Evolutionary conservation across 2,797 vertebrate species (phyloP).

Genomic region (Morus bassanus): DNA sequence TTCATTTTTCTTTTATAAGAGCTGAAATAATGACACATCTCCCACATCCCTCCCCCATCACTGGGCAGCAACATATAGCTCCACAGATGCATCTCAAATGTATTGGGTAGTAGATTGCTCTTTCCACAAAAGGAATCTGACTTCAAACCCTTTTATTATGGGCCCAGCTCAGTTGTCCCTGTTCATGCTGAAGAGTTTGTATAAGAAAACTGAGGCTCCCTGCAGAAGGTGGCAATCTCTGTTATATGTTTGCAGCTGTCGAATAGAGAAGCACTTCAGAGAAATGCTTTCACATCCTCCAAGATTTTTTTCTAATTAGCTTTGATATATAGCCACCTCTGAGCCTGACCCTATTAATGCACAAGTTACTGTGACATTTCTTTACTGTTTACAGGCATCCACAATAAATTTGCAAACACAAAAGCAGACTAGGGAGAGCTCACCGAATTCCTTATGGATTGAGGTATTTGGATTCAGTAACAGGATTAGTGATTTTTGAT

Average conservation of each 20-base stretch:
- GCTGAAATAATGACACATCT: background rate
- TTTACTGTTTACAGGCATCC: background rate
- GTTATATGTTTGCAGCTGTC: background rate
- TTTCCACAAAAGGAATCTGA: background rate
- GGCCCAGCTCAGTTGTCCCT: background rate
- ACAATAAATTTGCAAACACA: background rate
- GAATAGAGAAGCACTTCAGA: background rate
- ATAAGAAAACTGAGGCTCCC: background rate
- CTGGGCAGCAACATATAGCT: background rate
- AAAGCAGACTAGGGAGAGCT: background rate
- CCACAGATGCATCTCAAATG: background rate
- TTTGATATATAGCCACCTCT: background rate
- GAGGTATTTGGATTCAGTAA: background rate
- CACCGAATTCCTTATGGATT: background rate
- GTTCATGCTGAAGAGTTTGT: background rate
- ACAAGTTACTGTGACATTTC: background rate
- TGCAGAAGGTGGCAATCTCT: background rate
- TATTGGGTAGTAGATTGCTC: background rate
- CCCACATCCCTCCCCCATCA: background rate
- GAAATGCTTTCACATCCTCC: background rate
- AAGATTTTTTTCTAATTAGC: background rate
- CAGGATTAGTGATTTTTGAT: background rate
- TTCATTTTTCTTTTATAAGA: slow-evolving; percentile 3
- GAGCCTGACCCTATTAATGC: background rate
- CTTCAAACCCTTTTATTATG: background rate